These are phyloP conservation scores for Callyntrura sp. DNA, from an alignment of 2,888 invertebrate species.

Conservation along the genomic window DNA sequence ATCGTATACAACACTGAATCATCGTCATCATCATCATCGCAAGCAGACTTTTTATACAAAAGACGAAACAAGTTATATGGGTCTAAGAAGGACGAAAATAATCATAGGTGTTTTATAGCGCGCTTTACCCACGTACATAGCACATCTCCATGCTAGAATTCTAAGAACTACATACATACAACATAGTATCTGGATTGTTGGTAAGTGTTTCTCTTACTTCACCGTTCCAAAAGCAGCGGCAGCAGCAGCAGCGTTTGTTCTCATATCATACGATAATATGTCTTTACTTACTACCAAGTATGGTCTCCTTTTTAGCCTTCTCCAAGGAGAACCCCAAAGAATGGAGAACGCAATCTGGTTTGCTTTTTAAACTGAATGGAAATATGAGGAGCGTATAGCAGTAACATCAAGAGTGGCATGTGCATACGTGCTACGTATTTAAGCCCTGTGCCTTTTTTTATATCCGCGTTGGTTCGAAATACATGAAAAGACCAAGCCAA, in stretches of 20 bases:
- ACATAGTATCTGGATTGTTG: slow-evolving; percentile 1
- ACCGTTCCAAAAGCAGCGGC: not conserved
- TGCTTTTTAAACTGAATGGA: slow-evolving; percentile 14
- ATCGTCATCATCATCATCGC: slow-evolving; percentile 41
- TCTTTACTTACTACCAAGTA: slow-evolving; percentile 29
- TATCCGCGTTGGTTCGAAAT: not conserved
- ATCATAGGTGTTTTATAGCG: slow-evolving; percentile 27
- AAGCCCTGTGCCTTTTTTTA: not conserved
- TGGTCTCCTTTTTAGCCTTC: slow-evolving; percentile 27
- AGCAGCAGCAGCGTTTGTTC: too few species aligned
- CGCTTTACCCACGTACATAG: not conserved
- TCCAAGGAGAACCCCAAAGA: slow-evolving; percentile 5
- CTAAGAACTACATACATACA: not conserved
- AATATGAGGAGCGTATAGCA: not conserved
- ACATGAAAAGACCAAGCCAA: slow-evolving; percentile 34
- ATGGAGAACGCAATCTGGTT: slow-evolving; percentile 28
- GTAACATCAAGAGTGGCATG: not conserved
- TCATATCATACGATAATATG: not conserved
- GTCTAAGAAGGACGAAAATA: not conserved
- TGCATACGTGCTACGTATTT: not conserved
- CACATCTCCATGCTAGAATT: not conserved
- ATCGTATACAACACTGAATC: slow-evolving; percentile 45
- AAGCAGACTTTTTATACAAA: slow-evolving; percentile 6
- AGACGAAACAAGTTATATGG: not conserved
- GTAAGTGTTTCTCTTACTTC: slow-evolving; percentile 13